Base-by-base conservation (phyloP, 2,888 invertebrate species). In the Blomia tropicalis region DNA sequence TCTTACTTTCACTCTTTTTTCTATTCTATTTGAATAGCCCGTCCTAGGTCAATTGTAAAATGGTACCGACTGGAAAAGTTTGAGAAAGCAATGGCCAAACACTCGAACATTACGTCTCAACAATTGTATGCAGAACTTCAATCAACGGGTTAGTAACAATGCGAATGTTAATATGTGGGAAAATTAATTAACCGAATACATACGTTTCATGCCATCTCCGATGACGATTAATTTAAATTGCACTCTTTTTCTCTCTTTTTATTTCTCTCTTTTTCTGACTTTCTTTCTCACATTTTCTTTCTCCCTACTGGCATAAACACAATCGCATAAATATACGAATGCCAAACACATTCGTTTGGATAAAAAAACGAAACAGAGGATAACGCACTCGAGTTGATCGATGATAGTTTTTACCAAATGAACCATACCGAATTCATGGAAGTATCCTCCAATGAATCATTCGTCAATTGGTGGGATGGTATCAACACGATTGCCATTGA, bases 391-490 rank as follows among this genome's bases (percentile, higher is more conserved):
- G 30, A 56, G 23, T 30, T 56, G 29, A 56, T 56, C n/a, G 56
- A 56, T 56, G 56, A 56, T 56, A 56, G 56, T 36, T 56, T 27
- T 30, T 22, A 31, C n/a, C 56, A 23, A 36, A 22, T 56, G 56
- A 56, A 56, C 25, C 56, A 27, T 19, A 56, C 32, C 56, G 25
- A 47, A 23, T n/a, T n/a, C n/a, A n/a, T n/a, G n/a, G 14, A n/a
- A 41, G 14, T 41, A 19, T 41, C n/a, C n/a, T n/a, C 41, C 7
- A 41, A 41, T 41, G n/a, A n/a, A 41, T 41, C 36, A 36, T 36
- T 36, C 23, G 23, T 25, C 47, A 47, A 22, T 14, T 19, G 14
- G 14, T 23, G 11, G 19, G 11, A 14, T 17, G 11, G 5, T 2
- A 19, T 11, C 44, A 44, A 44, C n/a, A n/a, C 44, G n/a, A 25